Base-by-base conservation (phyloP, 2,797 vertebrate species). In the Schizopygopsis malacanthus region DNA sequence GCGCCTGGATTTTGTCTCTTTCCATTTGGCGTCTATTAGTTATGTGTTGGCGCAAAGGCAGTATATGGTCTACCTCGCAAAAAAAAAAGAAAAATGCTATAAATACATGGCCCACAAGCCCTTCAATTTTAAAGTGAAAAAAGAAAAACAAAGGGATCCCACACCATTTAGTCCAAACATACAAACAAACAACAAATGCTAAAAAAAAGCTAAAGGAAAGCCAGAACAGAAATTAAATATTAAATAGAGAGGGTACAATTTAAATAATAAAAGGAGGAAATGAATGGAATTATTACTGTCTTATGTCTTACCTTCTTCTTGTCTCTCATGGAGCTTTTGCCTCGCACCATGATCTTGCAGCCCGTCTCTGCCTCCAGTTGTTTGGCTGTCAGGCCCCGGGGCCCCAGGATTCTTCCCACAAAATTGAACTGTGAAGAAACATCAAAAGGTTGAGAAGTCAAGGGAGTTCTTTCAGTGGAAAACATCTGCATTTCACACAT, bases 321-420 rank as follows among this genome's bases (percentile, higher is more conserved):
- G 95, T 99, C 98, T 90, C 98, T 97, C 98, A 99, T 99, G 82
- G 98, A 99, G 90, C 97, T 98, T 91, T 99, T 99, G 88, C 98
- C 98, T 96, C 98, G 97, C 90, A 99, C 98, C 98, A 99, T 99
- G 84, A 99, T 99, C 94, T 99, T 99, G 94, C 98, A 99, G 94
- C 98, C 98, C 18, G 98, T 99, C 94, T 99, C 98, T 85, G 98
- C 98, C 90, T 99, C 98, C 91, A 99, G 96, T 87, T 99, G 98
- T 91, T 99, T 99, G 85, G 98, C 98, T 59, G 98, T 99, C 91
- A 99, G 96, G 91, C 98, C 98, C 90, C 98, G 96, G 20, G 98
- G 98, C 87, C 98, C 98, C 92, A 99, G 96, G 94, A 99, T 99
- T 94, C 98, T 96, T 91, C 98, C 98, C 85, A 99, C 98, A 89